These are phyloP conservation scores for Linurgus olivaceus DNA, from an alignment of 2,797 vertebrate species.

Conservation along the genomic window DNA sequence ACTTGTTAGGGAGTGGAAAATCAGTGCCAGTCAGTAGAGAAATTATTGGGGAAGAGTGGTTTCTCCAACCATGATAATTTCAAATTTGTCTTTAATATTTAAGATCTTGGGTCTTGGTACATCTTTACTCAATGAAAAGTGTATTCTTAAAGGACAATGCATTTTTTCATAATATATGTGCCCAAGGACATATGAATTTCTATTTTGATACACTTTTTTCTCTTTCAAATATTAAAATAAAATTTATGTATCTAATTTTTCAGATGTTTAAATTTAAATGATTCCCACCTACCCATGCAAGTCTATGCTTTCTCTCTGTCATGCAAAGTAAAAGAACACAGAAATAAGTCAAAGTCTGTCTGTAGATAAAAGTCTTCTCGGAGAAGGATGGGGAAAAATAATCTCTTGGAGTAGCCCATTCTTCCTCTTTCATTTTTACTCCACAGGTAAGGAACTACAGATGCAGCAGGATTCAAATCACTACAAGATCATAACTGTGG, in stretches of 20 bases:
- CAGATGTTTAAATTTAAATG: neutral
- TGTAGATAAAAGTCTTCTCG: neutral
- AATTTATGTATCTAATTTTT: neutral
- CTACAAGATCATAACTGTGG: neutral
- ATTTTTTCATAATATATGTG: neutral
- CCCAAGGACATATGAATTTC: neutral
- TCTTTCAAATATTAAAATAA: neutral
- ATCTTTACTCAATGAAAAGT: neutral
- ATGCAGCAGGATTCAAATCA: neutral
- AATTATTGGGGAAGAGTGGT: neutral
- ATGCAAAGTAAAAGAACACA: neutral
- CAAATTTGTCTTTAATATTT: neutral
- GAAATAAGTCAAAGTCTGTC: neutral
- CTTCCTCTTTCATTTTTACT: neutral
- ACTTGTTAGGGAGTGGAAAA: neutral
- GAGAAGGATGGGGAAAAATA: neutral
- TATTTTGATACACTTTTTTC: neutral
- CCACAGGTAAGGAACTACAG: neutral
- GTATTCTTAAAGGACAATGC: neutral
- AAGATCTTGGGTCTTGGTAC: neutral
- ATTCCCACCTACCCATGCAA: neutral
- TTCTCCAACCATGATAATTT: neutral
- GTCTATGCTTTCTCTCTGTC: neutral
- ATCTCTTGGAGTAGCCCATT: neutral
- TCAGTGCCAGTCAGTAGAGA: neutral